Percentiles rank a stretch among this genome's conserved stretches.
Evolutionary conservation across 2,797 vertebrate genomes (phyloP).

Genomic region (Oophaga sylvatica): DNA sequence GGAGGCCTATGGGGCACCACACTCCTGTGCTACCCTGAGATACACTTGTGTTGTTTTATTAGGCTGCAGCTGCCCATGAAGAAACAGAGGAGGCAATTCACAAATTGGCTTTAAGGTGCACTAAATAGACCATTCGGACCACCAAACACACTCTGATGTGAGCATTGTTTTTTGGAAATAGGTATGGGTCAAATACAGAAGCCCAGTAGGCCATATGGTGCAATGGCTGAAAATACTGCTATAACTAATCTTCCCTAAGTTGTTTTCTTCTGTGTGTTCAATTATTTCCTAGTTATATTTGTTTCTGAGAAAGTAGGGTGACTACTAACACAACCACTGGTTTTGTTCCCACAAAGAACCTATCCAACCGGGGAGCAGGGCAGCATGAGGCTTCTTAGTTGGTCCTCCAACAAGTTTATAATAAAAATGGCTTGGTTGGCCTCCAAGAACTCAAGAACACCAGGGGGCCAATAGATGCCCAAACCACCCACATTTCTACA

Average conservation of each 20-base stretch:
- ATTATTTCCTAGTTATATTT: neutral
- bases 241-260: neutral
- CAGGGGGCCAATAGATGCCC: too few species aligned
- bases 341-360: neutral
- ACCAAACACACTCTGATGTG: neutral
- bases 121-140: neutral
- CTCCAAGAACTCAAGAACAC: too few species aligned
- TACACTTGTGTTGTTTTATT: neutral
- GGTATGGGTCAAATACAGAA: neutral
- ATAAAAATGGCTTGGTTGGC: too few species aligned
- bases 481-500: too few species aligned
- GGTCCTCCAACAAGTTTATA: too few species aligned
- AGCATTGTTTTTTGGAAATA: neutral
- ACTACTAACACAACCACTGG: neutral
- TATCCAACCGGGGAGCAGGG: neutral
- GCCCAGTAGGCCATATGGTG: neutral
- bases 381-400: too few species aligned
- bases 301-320: neutral
- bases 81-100: slow-evolving; percentile 3
- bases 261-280: neutral
- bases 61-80: neutral
- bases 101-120: neutral
- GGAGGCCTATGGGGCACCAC: neutral
- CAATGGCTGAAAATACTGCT: neutral
- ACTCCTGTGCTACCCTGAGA: neutral